Evolutionary conservation across 2,113 vertebrate species (phyloP).

Genomic region (Rissa tridactyla): DNA sequence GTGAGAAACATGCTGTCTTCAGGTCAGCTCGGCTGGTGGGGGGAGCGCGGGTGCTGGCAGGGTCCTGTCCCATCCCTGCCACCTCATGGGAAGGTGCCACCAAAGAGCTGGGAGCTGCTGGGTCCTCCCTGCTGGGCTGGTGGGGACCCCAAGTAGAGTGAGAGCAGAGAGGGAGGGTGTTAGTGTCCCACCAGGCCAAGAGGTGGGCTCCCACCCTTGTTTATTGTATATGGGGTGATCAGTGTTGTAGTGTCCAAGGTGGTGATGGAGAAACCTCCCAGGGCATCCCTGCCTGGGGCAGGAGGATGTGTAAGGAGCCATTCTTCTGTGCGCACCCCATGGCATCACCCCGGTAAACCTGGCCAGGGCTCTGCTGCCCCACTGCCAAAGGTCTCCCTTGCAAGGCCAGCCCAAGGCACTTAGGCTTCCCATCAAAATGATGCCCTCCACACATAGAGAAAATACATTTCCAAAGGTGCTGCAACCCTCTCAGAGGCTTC

Average conservation of each 20-base stretch:
- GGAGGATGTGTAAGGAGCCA: neutral
- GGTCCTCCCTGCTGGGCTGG: neutral
- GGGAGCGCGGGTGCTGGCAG: neutral
- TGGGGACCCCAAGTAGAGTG: fast-evolving
- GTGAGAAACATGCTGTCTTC: fast-evolving
- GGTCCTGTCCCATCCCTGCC: neutral
- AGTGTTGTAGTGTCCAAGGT: neutral
- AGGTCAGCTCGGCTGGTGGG: neutral
- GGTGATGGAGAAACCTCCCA: neutral
- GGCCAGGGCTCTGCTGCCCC: neutral
- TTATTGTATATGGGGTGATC: neutral
- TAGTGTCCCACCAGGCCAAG: neutral
- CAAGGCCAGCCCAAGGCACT: neutral
- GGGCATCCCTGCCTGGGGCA: neutral
- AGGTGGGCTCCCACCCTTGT: neutral
- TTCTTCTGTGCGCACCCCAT: neutral
- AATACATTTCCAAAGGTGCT: neutral
- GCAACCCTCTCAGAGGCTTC: neutral
- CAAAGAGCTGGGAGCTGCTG: neutral
- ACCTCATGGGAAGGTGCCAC: neutral
- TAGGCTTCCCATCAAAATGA: neutral
- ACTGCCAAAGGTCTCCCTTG: neutral
- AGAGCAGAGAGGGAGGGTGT: neutral
- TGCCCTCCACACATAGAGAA: neutral
- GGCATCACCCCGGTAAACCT: neutral